phyloP scores from a whole-genome alignment of 2,888 invertebrate genomes.

The Girardia tigrina region DNA sequence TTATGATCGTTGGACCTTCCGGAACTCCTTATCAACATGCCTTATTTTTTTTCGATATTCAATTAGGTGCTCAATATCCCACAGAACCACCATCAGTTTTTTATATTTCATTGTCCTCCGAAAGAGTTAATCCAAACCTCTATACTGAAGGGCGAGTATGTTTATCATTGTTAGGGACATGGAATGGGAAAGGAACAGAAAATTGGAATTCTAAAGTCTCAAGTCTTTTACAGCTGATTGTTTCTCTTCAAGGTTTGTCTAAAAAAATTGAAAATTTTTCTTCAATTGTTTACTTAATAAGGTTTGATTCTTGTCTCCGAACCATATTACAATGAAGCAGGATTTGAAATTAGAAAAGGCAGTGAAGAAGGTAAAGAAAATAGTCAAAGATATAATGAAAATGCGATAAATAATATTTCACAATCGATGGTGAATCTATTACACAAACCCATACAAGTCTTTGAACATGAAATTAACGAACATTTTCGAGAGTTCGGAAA shows the following conservation, averaged over 20 bases:
- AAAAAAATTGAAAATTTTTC: background rate
- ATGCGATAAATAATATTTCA: constrained; percentile 80
- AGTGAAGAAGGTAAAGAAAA: constrained; percentile 81
- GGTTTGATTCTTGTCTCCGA: constrained; percentile 81
- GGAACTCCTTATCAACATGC: constrained; percentile 88
- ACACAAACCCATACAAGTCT: constrained; percentile 64
- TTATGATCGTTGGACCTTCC: constrained; percentile 78
- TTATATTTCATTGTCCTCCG: constrained; percentile 78
- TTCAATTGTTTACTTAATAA: constrained; percentile 40
- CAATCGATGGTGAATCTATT: constrained; percentile 68
- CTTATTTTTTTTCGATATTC: constrained; percentile 81
- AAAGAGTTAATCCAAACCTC: constrained; percentile 81
- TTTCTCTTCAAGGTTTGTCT: constrained; percentile 67
- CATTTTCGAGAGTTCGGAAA: constrained; percentile 54
- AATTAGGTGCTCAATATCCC: constrained; percentile 76
- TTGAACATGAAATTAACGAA: constrained; percentile 62
- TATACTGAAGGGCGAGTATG: constrained; percentile 86
- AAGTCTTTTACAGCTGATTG: constrained; percentile 75
- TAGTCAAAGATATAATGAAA: constrained; percentile 90
- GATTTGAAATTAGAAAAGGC: constrained; percentile 80
- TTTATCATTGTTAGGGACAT: constrained; percentile 80
- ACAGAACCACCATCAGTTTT: constrained; percentile 74
- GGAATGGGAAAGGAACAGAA: constrained; percentile 59
- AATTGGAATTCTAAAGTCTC: constrained; percentile 53
- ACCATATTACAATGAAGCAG: constrained; percentile 95